Conservation (phyloP, 1,140 invertebrate genomes). For the Brachionus manjavacas region DNA sequence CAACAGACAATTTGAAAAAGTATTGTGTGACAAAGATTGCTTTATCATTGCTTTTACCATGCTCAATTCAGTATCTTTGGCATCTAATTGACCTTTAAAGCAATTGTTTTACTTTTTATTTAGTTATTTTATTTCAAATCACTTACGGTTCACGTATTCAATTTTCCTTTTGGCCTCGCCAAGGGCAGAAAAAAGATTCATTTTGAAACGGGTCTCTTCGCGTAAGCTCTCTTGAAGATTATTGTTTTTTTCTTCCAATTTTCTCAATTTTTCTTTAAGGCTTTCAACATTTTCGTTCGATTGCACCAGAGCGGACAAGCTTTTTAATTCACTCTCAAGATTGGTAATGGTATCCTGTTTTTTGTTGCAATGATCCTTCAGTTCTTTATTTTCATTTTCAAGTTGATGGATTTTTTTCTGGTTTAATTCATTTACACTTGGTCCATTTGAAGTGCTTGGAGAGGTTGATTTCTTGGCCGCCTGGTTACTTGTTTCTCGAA, state of each 20-base stretch:
- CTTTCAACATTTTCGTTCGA: slow-evolving; percentile 62
- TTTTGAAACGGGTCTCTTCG: slow-evolving; percentile 87
- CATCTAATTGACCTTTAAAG: slow-evolving; percentile 13
- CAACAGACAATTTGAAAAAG: background rate
- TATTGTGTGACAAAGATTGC: background rate
- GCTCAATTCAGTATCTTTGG: slow-evolving; percentile 27
- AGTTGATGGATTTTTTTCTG: background rate
- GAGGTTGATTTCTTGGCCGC: slow-evolving; percentile 60
- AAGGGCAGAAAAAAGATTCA: slow-evolving; percentile 89
- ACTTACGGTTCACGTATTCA: slow-evolving; percentile 82
- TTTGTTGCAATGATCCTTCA: background rate
- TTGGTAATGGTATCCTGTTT: slow-evolving; percentile 7
- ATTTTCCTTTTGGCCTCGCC: slow-evolving; percentile 87
- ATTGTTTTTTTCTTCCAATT: slow-evolving; percentile 78
- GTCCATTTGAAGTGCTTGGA: slow-evolving; percentile 53
- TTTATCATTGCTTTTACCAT: slow-evolving; percentile 18
- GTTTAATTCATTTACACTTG: slow-evolving; percentile 43
- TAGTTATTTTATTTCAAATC: background rate
- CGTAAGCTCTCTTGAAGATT: slow-evolving; percentile 85
- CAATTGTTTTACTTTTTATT: background rate
- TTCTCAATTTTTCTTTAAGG: slow-evolving; percentile 71
- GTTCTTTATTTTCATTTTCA: slow-evolving; percentile 8
- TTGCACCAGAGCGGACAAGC: background rate
- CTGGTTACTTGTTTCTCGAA: slow-evolving; percentile 67
- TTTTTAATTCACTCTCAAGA: slow-evolving; percentile 18